Percentiles rank a stretch among this genome's conserved stretches.
phyloP scores from a whole-genome alignment of 2,113 vertebrate species.

The Heteronetta atricapilla region DNA sequence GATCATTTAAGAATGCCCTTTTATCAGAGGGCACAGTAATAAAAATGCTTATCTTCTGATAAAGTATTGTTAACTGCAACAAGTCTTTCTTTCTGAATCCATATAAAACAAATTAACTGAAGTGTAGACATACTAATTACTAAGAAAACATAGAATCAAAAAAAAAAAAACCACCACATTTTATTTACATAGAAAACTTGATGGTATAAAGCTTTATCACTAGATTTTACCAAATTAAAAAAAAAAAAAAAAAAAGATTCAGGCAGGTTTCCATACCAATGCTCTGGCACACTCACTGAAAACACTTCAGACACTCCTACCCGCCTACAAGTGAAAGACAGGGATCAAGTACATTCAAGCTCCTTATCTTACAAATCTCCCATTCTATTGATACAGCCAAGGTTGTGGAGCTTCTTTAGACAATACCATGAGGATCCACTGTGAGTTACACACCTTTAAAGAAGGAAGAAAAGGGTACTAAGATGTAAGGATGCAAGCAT shows the following conservation, averaged over 20 bases:
- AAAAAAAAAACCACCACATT: background rate
- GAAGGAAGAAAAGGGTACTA: background rate
- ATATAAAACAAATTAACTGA: background rate
- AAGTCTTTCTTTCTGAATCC: background rate
- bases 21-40: background rate
- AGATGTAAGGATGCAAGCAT: background rate
- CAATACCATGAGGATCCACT: background rate
- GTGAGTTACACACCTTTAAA: background rate
- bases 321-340: background rate
- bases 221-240: background rate
- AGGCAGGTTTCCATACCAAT: background rate
- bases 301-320: background rate
- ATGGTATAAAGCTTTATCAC: background rate
- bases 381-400: background rate
- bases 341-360: background rate
- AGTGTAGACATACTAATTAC: background rate
- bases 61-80: background rate
- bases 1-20: background rate
- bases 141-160: background rate
- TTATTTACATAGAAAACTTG: background rate
- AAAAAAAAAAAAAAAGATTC: background rate
- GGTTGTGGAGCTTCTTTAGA: background rate
- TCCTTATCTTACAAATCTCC: background rate
- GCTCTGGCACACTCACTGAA: background rate
- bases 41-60: background rate